Base-by-base conservation (phyloP, 2,888 invertebrate genomes). In the Drosophila lacicola region DNA sequence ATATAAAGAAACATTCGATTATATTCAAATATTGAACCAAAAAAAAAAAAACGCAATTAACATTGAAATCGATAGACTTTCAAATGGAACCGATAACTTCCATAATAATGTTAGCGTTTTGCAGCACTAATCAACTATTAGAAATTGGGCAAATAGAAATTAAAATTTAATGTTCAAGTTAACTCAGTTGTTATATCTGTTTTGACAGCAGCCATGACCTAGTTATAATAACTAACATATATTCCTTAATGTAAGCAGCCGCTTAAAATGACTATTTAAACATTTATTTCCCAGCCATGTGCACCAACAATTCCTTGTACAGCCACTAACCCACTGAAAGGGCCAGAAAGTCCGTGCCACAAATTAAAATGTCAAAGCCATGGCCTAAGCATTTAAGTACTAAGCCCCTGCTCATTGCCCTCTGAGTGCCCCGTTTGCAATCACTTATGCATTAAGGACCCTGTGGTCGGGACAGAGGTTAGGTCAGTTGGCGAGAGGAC, bases 361-460 rank as follows among this genome's bases (percentile, higher is more conserved):
- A 50, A 51, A 58, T 66, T 74, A 70, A 70, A 69, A 60, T 73
- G 64, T 64, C 73, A 69, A 57, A 73, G 73, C 69, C 72, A 61
- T 19, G 68, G 57, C 68, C 49, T 33, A 56, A 45, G 53, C 36
- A 44, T 51, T 73, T 47, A 51, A 73, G 69, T 21, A 54, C 34
- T 51, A 46, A 62, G 45, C 45, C 46, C 53, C 50, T 46, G 25
- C 46, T 19, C 53, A 66, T 14, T 51, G 62, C 21, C 46, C 47
- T 11, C 42, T 19, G 49, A 66, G 14, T 55, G 50, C 19, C 45
- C 50, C 8, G 9, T 58, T 50, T 50, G 49, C 67, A 46, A 47
- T 56, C 50, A 47, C 41, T 50, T 70, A 14, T 49, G 61, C 62
- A 33, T 50, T 67, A 67, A 71, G 56, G 13, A 13, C 39, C 5